Percentiles rank a stretch among this genome's conserved stretches.
phyloP scores from a whole-genome alignment of 2,113 vertebrate species.

The Oceanodroma tethys region DNA sequence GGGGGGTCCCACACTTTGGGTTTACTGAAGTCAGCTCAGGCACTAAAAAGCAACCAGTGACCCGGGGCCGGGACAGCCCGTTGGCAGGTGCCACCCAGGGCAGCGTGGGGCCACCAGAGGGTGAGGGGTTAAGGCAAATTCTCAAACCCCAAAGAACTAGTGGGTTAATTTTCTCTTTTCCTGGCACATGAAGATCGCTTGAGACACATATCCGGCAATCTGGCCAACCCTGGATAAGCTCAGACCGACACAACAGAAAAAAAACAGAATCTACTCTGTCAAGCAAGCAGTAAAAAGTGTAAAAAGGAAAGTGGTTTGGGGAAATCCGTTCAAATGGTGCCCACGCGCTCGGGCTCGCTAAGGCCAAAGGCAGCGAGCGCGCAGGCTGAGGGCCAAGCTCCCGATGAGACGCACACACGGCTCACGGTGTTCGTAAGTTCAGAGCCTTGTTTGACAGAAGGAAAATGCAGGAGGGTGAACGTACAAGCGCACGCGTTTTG shows the following conservation, averaged over 20 bases:
- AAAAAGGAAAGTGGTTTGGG: not conserved
- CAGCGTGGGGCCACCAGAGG: not conserved
- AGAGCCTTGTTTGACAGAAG: not conserved
- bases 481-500: not conserved
- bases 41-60: not conserved
- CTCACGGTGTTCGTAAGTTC: not conserved
- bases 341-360: not conserved
- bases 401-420: not conserved
- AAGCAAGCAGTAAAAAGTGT: not conserved
- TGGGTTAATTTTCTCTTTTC: not conserved
- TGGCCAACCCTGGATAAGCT: not conserved
- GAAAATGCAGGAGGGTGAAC: not conserved
- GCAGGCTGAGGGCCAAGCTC: not conserved
- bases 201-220: not conserved
- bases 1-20: not conserved
- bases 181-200: not conserved
- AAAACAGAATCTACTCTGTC: not conserved
- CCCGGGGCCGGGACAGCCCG: not conserved
- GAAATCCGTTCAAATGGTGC: not conserved
- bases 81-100: not conserved
- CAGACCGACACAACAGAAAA: not conserved
- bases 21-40: not conserved
- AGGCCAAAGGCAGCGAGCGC: not conserved
- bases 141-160: not conserved
- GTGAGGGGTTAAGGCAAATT: not conserved